phyloP scores from a whole-genome alignment of 2,888 invertebrate genomes.

The Chrysolina americana region DNA sequence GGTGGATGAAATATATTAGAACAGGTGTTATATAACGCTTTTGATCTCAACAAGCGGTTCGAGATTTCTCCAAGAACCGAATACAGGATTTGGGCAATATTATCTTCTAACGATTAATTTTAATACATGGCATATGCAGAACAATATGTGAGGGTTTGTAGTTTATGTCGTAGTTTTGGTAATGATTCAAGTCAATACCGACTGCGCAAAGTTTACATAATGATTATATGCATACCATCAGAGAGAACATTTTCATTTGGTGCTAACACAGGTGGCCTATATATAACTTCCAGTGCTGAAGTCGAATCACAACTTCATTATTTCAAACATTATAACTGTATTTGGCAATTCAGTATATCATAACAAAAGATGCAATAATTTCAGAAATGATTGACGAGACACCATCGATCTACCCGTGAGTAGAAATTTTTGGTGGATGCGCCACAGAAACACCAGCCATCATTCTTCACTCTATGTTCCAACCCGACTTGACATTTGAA shows the following conservation, averaged over 20 bases:
- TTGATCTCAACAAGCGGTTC: background rate
- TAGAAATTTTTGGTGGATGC: no score
- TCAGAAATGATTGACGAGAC: no score
- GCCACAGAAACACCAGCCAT: no score
- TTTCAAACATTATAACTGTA: no score
- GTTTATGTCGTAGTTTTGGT: background rate
- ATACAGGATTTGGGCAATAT: background rate
- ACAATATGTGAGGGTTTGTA: background rate
- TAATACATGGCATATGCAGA: background rate
- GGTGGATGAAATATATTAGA: background rate
- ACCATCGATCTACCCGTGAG: no score
- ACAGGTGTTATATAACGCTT: background rate
- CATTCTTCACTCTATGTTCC: no score
- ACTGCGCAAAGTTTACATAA: background rate
- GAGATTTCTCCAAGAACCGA: background rate
- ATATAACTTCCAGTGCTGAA: no score
- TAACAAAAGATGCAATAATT: no score
- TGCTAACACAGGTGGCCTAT: background rate
- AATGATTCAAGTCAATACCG: background rate
- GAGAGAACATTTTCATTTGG: background rate
- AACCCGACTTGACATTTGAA: no score
- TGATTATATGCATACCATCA: no score
- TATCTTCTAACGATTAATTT: background rate
- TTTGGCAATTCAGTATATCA: no score
- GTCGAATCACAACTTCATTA: no score